Evolutionary conservation across 2,888 invertebrate genomes (phyloP), one percentile per base, ranked within the genome.

Genomic region (Latheticus oryzae): DNA sequence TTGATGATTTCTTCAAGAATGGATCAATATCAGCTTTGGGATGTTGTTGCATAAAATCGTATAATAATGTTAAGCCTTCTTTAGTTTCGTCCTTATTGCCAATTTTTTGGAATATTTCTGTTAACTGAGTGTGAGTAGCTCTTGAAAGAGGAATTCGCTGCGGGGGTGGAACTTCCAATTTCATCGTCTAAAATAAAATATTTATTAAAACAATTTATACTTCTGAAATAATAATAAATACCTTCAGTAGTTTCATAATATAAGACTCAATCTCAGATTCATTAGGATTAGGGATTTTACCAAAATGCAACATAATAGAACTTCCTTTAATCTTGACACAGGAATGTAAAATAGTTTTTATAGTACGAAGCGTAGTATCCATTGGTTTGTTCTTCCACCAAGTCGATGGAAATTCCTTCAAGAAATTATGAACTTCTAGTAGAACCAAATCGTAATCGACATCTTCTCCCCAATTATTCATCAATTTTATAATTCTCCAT

Each of bases 311-410:
- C 66, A 93, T 84, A 65, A 95, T 90, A 45, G 88, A 85, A 51
- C 87, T 86, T 2, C 95, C 95, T 76, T 93, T 92, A 65, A 91
- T 87, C 79, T 93, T 93, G 53, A 93, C 92, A 82, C 95, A 87
- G 47, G 93, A 90, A 78, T 97, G 95, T 48, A 97, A 84, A 64
- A 97, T 85, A 0, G 97, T 97, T 81, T 97, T 97, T 38, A 97
- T 88, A 7, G 97, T 97, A 72, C 91, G 84, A 68, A 91, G 80
- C 1, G 95, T 96, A n/a, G 92, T 93, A 74, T 97, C 96, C 12
- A 86, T 84, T 0, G 88, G 85, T 65, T 90, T 87, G 3, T 68
- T 87, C 76, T 91, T 93, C 95, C 97, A 97, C 81, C 91, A 90
- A 43, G 85, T 81, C 58, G 90, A 87, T 1, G 97, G 97, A 74